Percentiles rank a stretch among this genome's conserved stretches.
phyloP scores from a whole-genome alignment of 2,888 invertebrate species.

The Danaus chrysippus region DNA sequence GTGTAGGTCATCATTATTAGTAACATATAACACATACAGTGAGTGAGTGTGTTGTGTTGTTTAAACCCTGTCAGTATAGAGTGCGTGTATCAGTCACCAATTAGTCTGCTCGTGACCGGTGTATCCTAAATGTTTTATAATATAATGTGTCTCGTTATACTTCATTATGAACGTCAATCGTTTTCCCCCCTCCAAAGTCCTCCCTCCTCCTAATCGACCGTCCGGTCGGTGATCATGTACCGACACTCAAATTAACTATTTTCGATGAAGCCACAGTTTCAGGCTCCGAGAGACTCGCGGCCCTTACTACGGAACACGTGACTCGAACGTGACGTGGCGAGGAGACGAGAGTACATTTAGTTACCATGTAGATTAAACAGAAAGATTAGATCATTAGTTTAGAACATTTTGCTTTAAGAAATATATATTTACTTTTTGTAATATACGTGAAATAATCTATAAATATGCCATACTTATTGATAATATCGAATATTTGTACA shows the following conservation, averaged over 20 bases:
- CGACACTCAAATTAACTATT: conserved; percentile 44
- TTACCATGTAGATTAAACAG: no score
- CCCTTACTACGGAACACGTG: conserved; percentile 27
- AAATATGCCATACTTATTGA: no score
- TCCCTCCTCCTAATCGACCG: conserved; percentile 19
- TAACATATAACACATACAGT: not conserved
- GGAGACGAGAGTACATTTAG: not conserved
- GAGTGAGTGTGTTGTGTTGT: no score
- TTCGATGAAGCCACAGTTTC: conserved; percentile 41
- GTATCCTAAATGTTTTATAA: not conserved
- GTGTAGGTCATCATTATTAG: not conserved
- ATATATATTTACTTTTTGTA: no score
- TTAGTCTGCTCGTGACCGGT: not conserved
- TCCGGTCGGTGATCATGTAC: conserved; percentile 29
- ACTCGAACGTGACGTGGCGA: not conserved
- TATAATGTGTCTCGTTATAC: conserved; percentile 11
- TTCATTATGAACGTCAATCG: conserved; percentile 25
- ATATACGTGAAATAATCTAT: no score
- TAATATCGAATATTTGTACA: no score
- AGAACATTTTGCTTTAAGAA: no score
- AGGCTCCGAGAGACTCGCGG: conserved; percentile 27
- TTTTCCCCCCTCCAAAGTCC: conserved; percentile 15
- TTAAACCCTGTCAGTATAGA: not conserved
- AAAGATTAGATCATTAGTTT: no score
- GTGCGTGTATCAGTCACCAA: not conserved